Evolutionary conservation across 2,888 invertebrate species (phyloP).

Genomic region (Agriotes lineatus): DNA sequence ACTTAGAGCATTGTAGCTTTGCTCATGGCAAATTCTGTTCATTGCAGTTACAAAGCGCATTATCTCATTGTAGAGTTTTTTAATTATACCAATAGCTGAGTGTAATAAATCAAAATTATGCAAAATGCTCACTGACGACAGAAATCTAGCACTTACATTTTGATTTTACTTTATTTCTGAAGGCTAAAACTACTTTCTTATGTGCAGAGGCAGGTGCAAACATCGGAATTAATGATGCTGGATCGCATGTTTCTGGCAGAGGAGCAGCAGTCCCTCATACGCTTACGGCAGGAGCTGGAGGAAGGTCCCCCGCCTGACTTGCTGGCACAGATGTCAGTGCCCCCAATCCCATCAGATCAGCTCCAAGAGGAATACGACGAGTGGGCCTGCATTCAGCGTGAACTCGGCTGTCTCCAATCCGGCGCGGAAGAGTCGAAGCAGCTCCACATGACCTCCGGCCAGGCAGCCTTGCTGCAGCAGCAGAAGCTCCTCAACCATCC

Average conservation of each 20-base stretch:
- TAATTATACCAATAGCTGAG: no score
- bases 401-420: slow-evolving; percentile 68
- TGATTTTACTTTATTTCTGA: no score
- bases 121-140: no score
- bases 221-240: slow-evolving; percentile 83
- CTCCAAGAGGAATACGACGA: slow-evolving; percentile 71
- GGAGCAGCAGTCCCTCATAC: slow-evolving; percentile 74
- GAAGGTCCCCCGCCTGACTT: slow-evolving; percentile 48
- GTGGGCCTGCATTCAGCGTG: slow-evolving; percentile 77
- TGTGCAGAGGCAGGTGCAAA: slow-evolving; percentile 76
- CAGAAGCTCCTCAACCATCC: background rate
- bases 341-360: slow-evolving; percentile 18
- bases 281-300: slow-evolving; percentile 69
- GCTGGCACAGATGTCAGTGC: slow-evolving; percentile 14
- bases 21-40: no score
- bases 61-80: no score
- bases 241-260: slow-evolving; percentile 81
- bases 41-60: no score
- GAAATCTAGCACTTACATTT: no score
- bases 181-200: slow-evolving; percentile 17
- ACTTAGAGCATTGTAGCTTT: no score
- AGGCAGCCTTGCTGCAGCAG: background rate
- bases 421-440: slow-evolving; percentile 14
- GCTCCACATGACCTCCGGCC: background rate
- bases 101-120: no score